These are phyloP conservation scores for Acanthurus tractus DNA, from an alignment of 2,797 vertebrate species.

Conservation along the genomic window DNA sequence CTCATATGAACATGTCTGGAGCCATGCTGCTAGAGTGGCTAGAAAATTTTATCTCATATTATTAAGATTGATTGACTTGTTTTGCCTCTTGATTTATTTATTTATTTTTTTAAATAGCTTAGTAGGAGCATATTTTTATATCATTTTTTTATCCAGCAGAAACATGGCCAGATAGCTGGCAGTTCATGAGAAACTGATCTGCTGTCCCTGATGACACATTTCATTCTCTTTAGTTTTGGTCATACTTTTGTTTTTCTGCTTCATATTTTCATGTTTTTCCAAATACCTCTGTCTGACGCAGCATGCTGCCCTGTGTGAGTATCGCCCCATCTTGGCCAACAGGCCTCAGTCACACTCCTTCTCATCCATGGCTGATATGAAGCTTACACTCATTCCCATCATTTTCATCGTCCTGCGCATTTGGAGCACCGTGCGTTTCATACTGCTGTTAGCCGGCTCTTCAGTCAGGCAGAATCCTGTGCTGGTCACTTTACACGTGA, in stretches of 20 bases:
- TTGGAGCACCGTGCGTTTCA: conserved; percentile 95
- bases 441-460: conserved; percentile 89
- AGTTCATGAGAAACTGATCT: background rate
- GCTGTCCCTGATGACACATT: background rate
- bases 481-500: conserved; percentile 93
- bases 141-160: background rate
- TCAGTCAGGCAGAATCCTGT: conserved; percentile 84
- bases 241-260: background rate
- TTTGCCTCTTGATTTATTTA: too few species aligned
- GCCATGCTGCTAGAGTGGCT: too few species aligned
- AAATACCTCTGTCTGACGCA: conserved; percentile 61
- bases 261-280: background rate
- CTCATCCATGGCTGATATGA: conserved; percentile 89
- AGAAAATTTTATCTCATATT: too few species aligned
- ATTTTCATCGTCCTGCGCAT: conserved; percentile 94
- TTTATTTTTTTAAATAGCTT: too few species aligned
- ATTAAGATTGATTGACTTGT: too few species aligned
- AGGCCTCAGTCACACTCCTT: conserved; percentile 74
- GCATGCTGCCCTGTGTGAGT: conserved; percentile 93
- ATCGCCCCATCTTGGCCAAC: conserved; percentile 90
- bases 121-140: too few species aligned
- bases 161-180: background rate
- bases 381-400: conserved; percentile 94
- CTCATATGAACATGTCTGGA: too few species aligned
- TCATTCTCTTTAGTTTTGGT: background rate